Percentiles rank a stretch among this genome's conserved stretches.
Conservation (phyloP, 2,113 vertebrate species). For the Takifugu flavidus region DNA sequence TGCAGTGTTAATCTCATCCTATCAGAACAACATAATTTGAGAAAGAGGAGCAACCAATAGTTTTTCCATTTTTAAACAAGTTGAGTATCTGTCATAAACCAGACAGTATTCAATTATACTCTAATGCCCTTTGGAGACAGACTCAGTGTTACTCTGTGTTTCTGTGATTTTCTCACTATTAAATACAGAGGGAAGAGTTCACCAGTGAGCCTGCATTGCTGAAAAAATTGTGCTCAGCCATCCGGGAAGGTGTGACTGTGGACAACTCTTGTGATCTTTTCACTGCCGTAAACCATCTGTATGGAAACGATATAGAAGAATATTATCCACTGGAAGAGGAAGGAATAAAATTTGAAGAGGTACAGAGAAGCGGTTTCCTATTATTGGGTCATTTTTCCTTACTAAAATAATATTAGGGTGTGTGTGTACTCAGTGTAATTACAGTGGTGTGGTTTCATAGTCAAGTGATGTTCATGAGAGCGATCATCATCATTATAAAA, state of each 20-base stretch:
- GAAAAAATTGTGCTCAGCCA: conserved; percentile 84
- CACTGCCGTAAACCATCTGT: conserved; percentile 77
- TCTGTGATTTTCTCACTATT: neutral
- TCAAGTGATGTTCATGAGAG: too few relatives aligned
- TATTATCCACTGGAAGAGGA: conserved; percentile 19
- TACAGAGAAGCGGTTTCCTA: conserved; percentile 37
- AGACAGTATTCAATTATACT: neutral
- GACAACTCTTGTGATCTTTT: conserved; percentile 89
- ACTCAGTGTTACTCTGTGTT: neutral
- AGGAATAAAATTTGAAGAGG: conserved; percentile 42
- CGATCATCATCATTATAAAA: too few relatives aligned
- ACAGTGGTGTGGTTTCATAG: too few relatives aligned
- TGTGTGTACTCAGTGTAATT: too few relatives aligned
- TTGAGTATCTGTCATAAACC: neutral
- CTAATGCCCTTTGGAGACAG: neutral
- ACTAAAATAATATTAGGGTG: too few relatives aligned
- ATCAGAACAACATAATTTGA: too few relatives aligned
- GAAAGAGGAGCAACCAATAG: too few relatives aligned
- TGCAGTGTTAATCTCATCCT: too few relatives aligned
- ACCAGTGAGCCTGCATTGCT: conserved; percentile 84
- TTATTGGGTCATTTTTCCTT: neutral
- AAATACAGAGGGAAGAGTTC: conserved; percentile 84
- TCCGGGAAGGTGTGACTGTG: conserved; percentile 82
- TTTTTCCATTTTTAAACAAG: too few relatives aligned
- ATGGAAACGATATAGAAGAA: conserved; percentile 44